Base-by-base conservation (phyloP, 2,888 invertebrate species). In the Aethes cnicana region DNA sequence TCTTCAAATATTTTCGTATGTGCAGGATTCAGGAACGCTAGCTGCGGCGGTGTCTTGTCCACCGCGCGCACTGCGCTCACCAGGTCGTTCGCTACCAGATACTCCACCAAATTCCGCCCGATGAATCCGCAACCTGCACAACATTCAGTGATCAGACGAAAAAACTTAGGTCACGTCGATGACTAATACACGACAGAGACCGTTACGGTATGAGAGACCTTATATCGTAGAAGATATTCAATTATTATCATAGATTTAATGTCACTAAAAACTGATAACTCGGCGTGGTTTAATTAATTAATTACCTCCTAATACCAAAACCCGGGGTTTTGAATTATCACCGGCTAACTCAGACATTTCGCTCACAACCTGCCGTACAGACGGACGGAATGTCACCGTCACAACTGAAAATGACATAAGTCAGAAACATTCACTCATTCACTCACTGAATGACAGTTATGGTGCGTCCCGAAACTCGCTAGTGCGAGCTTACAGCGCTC, bases 41-140 rank as follows among this genome's bases (percentile, higher is more conserved):
- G 94, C 81, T 96, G 96, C 1, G 97, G 97, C 41, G 97, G 97
- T 20, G 97, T 97, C 86, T 98, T 98, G 86, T 98, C 98, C 52
- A 96, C 96, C 37, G 97, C 93, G 61, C 95, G 92, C 58, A 97
- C 90, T 66, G 91, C 91, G 68, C 93, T 93, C 56, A 93, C 94
- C 66, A 96, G 82, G 68, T 95, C 92, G 81, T 96, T 94, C 57
- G 91, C 91, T 61, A 97, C 90, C 72, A 97, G 90, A 85, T 95
- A 95, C 56, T 94, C 92, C 55, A 97, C 94, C 64, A 97, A 90
- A 89, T 97, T 95, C 70, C 97, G 93, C 61, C 97, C 97, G 77
- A 97, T 95, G 85, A 98, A 97, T 68, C 97, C 97, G 86, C 97
- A 97, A 82, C 97, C 97, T 97, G 86, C 61, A 79, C 64, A 62